Evolutionary conservation across 2,888 invertebrate species (phyloP).

Genomic region (Nomada fucata): DNA sequence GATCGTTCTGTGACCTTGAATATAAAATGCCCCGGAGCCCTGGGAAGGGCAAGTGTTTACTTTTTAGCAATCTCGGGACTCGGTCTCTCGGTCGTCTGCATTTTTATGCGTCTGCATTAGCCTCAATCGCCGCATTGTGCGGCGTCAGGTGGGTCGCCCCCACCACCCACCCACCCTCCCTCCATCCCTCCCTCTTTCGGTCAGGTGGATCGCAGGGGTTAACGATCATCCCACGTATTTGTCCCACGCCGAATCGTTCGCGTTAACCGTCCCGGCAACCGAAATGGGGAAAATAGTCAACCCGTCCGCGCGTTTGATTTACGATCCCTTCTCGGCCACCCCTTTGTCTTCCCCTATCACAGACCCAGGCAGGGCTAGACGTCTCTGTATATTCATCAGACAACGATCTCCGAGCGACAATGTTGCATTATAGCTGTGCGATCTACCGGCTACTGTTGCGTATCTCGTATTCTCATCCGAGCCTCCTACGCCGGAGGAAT

Average conservation of each 20-base stretch:
- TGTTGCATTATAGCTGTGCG: conserved; percentile 50
- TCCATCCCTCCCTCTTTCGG: too few species aligned
- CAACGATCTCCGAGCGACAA: conserved; percentile 43
- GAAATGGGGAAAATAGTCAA: too few species aligned
- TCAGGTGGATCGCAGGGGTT: conserved; percentile 26
- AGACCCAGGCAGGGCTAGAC: conserved; percentile 47
- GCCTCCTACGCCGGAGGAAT: too few species aligned
- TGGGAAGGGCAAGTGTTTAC: conserved; percentile 67
- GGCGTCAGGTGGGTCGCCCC: conserved; percentile 40
- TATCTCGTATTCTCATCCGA: conserved; percentile 22
- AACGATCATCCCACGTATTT: conserved; percentile 6
- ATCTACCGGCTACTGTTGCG: conserved; percentile 31
- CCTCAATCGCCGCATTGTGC: conserved; percentile 70
- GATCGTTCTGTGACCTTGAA: conserved; percentile 66
- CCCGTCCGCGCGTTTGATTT: too few species aligned
- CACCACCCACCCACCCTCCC: too few species aligned
- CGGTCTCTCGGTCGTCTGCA: conserved; percentile 71
- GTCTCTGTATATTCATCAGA: conserved; percentile 64
- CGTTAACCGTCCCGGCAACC: too few species aligned
- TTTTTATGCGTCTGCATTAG: conserved; percentile 70
- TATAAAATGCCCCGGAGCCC: conserved; percentile 63
- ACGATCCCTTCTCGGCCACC: not conserved
- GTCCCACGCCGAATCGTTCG: not conserved
- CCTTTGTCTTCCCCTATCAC: not conserved
- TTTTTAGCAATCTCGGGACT: conserved; percentile 69